These are phyloP conservation scores for Toxonevra muliebris DNA, from an alignment of 2,888 invertebrate species.

Conservation along the genomic window DNA sequence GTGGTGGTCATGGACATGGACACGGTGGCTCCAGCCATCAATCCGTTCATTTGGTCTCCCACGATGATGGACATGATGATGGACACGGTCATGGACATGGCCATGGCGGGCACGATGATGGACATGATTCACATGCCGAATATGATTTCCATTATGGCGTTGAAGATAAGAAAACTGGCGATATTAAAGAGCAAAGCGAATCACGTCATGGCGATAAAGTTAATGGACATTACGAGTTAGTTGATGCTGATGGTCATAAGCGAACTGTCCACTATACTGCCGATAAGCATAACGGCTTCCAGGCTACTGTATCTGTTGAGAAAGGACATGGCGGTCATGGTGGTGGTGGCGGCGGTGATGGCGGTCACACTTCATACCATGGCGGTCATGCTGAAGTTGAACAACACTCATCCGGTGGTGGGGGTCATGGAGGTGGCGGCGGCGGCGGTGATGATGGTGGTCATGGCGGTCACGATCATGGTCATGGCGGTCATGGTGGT, in stretches of 20 bases:
- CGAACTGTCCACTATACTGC: constrained; percentile 55
- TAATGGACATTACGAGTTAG: constrained; percentile 55
- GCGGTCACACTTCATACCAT: constrained; percentile 29
- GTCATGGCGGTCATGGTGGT: constrained; percentile 4
- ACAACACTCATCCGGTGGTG: constrained; percentile 11
- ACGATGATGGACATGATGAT: constrained; percentile 30
- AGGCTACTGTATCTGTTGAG: constrained; percentile 51
- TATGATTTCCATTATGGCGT: constrained; percentile 54
- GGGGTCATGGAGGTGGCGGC: neutral
- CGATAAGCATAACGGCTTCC: constrained; percentile 55
- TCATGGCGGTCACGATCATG: constrained; percentile 34
- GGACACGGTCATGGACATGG: constrained; percentile 35
- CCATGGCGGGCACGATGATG: constrained; percentile 39
- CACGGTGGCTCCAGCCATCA: constrained; percentile 51
- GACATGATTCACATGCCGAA: constrained; percentile 49
- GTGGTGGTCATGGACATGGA: constrained; percentile 22
- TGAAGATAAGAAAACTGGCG: constrained; percentile 54
- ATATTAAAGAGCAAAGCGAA: constrained; percentile 51
- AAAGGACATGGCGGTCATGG: constrained; percentile 40
- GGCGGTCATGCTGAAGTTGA: constrained; percentile 37
- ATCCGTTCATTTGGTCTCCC: constrained; percentile 52
- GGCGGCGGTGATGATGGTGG: constrained; percentile 5
- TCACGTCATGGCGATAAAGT: constrained; percentile 53
- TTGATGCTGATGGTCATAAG: constrained; percentile 57
- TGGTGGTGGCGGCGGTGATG: constrained; percentile 34